A percentile compares a stretch with the other conserved stretches of the same genome.
These are phyloP conservation scores for Rhyacophila brunnea DNA, from an alignment of 1,140 invertebrate species.

Conservation along the genomic window DNA sequence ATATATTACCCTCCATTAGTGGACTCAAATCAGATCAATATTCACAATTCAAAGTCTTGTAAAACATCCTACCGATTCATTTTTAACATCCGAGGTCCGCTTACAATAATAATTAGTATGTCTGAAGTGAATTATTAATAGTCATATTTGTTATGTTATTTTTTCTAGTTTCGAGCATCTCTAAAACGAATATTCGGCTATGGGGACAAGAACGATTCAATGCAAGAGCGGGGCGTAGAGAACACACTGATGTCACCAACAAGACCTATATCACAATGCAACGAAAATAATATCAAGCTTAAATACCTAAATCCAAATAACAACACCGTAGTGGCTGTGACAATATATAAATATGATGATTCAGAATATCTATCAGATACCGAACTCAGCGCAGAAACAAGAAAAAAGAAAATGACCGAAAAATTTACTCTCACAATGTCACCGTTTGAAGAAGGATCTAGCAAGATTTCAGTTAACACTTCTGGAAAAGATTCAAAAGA, in stretches of 20 bases:
- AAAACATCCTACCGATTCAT: too few relatives aligned
- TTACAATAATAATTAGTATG: too few relatives aligned
- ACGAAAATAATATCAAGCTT: slow-evolving; percentile 19
- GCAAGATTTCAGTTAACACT: slow-evolving; percentile 13
- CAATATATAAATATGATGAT: slow-evolving; percentile 28
- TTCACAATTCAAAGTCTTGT: too few relatives aligned
- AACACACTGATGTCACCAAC: slow-evolving; percentile 28
- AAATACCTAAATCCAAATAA: slow-evolving; percentile 24
- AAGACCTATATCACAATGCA: slow-evolving; percentile 9
- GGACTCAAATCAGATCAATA: too few relatives aligned
- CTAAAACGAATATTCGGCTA: slow-evolving; percentile 30
- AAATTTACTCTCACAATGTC: slow-evolving; percentile 8
- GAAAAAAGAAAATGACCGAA: slow-evolving; percentile 14
- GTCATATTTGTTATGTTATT: slow-evolving; percentile 10
- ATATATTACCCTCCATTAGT: too few relatives aligned
- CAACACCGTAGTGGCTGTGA: slow-evolving; percentile 17
- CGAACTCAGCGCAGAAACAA: neutral
- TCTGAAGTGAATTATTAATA: too few relatives aligned
- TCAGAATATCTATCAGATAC: neutral
- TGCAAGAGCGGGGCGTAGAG: slow-evolving; percentile 21
- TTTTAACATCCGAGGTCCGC: too few relatives aligned
- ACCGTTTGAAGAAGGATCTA: slow-evolving; percentile 7
- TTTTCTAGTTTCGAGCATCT: slow-evolving; percentile 36
- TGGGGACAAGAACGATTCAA: slow-evolving; percentile 16
- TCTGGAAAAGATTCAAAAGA: neutral